Conservation (phyloP, 1,140 invertebrate genomes). For the Eulimnadia texana region DNA sequence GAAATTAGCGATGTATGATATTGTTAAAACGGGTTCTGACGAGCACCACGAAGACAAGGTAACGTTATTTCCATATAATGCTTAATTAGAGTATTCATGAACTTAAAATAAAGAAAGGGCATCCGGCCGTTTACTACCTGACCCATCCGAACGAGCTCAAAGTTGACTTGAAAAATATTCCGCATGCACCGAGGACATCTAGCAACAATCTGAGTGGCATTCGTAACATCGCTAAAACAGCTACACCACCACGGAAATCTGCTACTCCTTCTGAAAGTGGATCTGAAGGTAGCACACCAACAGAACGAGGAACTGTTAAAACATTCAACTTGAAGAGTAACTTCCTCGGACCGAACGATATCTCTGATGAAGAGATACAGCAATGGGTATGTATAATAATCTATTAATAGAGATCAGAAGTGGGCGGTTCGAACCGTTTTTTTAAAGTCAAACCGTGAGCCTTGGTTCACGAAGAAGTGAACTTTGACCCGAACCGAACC, state of each 20-base stretch:
- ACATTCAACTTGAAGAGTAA: neutral
- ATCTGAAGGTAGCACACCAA: neutral
- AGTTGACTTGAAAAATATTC: constrained; percentile 44
- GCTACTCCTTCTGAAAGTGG: constrained; percentile 22
- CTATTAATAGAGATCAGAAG: neutral
- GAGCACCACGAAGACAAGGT: constrained; percentile 67
- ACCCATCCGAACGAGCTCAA: constrained; percentile 51
- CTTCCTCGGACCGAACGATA: neutral
- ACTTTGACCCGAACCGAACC: no score
- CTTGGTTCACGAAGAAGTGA: no score
- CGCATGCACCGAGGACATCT: constrained; percentile 59
- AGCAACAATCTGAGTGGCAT: constrained; percentile 24
- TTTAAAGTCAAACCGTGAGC: neutral
- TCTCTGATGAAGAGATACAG: constrained; percentile 12
- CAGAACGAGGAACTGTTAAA: constrained; percentile 1
- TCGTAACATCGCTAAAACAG: neutral
- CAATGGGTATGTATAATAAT: constrained; percentile 41
- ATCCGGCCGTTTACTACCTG: constrained; percentile 59
- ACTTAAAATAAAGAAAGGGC: constrained; percentile 51
- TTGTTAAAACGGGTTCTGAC: constrained; percentile 58
- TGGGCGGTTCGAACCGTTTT: neutral
- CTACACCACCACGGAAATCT: neutral
- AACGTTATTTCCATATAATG: constrained; percentile 20
- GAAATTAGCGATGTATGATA: constrained; percentile 48
- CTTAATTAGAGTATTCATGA: neutral